Evolutionary conservation across 2,797 vertebrate genomes (phyloP).

Genomic region (Lithobates pipiens): DNA sequence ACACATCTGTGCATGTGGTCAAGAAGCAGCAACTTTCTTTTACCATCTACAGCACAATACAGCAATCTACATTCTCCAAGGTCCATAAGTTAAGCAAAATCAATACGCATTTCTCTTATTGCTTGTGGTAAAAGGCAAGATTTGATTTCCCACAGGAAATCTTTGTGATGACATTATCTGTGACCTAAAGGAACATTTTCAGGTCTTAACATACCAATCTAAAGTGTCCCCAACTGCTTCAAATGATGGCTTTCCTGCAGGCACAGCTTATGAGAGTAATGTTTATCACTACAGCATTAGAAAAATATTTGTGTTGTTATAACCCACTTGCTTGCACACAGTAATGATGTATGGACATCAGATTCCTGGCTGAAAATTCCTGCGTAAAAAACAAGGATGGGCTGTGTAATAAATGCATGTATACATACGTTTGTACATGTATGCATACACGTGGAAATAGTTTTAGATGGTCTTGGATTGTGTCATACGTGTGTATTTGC

Average conservation of each 20-base stretch:
- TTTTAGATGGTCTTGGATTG: too few relatives aligned
- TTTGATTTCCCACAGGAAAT: conserved; percentile 39
- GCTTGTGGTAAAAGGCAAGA: conserved; percentile 23
- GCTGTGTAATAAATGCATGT: too few relatives aligned
- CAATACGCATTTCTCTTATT: conserved; percentile 22
- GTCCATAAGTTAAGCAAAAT: conserved; percentile 9
- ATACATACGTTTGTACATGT: too few relatives aligned
- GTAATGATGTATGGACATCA: too few relatives aligned
- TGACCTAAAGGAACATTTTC: conserved; percentile 2
- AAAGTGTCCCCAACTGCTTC: background rate
- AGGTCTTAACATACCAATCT: conserved; percentile 14
- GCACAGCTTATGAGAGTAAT: too few relatives aligned
- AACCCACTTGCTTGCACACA: too few relatives aligned
- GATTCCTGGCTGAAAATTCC: too few relatives aligned
- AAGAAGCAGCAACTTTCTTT: background rate
- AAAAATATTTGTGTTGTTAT: too few relatives aligned
- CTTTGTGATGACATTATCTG: conserved; percentile 6
- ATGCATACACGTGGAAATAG: too few relatives aligned
- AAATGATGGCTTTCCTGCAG: background rate
- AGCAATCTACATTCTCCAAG: conserved; percentile 12
- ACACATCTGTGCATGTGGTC: background rate
- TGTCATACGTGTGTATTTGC: too few relatives aligned
- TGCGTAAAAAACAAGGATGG: too few relatives aligned
- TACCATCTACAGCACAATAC: background rate
- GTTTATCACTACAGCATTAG: too few relatives aligned